Base-by-base conservation (phyloP, 2,888 invertebrate species). In the Drosophila anomelani region DNA sequence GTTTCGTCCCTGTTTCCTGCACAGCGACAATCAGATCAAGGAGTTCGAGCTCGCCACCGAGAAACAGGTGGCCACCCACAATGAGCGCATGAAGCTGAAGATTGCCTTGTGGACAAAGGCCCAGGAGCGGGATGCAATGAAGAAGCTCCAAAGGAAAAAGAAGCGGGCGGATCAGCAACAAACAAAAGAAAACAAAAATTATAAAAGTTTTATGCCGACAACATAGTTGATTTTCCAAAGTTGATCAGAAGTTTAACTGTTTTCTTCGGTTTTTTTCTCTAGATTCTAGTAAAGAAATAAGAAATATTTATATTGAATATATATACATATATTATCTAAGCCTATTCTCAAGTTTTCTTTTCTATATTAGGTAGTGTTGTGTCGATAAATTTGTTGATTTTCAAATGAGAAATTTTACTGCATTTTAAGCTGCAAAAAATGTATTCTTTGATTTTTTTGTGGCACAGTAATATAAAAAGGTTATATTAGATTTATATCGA, bases 1-100 rank as follows among this genome's bases (percentile, higher is more conserved):
- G 20, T 73, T 59, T n/a, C 83, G 81, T 0, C 90, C 75, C 7
- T 10, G 82, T 0, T 82, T 84, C 12, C 29, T 85, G 0, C 86
- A 84, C 34, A 88, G 82, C 36, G 80, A 73, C 6, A 26, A 62
- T 0, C n/a, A 72, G 4, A 10, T 85, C n/a, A 66, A 72, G 3
- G 57, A 67, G 3, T 71, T 73, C 12, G 62, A 70, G 15, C 20
- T 41, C 3, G 74, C 68, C 10, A 60, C 58, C 29, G 60, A 47
- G 32, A 61, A 60, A 29, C 58, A 47, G 20, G 64, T 85, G 12
- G 60, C 36, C 0, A 10, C 68, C 1, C 75, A 56, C 46, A 67
- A 72, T 6, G 61, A 38, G 5, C 59, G 67, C 8, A 71, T 64
- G 0, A 61, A 56, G 36, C 17, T 51, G 0, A 80, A 73, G 9